These are phyloP conservation scores for Merops nubicus DNA, from an alignment of 2,113 vertebrate species.

Conservation along the genomic window DNA sequence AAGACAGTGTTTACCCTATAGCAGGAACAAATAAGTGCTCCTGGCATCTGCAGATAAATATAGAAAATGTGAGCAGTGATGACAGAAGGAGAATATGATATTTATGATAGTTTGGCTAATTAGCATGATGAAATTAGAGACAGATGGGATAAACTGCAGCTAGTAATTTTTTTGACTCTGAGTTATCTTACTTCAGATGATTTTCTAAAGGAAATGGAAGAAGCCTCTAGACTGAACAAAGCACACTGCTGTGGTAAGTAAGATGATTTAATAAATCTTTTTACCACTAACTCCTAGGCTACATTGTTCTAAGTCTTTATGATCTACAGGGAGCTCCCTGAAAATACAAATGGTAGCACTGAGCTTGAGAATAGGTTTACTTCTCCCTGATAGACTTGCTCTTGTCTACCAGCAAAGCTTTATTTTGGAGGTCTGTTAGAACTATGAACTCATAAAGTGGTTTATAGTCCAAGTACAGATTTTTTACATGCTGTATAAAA, in stretches of 20 bases:
- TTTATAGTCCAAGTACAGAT: neutral
- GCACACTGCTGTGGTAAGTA: neutral
- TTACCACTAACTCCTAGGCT: neutral
- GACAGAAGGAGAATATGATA: conserved; percentile 27
- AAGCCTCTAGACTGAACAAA: neutral
- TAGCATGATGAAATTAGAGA: conserved; percentile 36
- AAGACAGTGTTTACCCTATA: neutral
- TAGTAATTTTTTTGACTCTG: neutral
- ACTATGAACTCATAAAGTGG: neutral
- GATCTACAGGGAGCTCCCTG: neutral
- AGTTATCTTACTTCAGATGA: neutral
- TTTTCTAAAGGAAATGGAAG: neutral
- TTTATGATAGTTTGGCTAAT: conserved; percentile 43
- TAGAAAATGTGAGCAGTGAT: neutral
- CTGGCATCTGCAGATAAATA: conserved; percentile 47
- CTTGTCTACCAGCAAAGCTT: neutral
- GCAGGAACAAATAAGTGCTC: conserved; percentile 26
- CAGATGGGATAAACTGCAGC: conserved; percentile 15
- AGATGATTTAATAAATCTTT: neutral
- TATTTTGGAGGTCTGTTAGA: neutral
- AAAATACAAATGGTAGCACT: neutral
- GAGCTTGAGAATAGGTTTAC: neutral
- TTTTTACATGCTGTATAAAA: neutral
- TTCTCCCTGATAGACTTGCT: neutral
- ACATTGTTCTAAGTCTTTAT: neutral